Evolutionary conservation across 2,888 invertebrate species (phyloP).

Genomic region (Lasioglossum calceatum): DNA sequence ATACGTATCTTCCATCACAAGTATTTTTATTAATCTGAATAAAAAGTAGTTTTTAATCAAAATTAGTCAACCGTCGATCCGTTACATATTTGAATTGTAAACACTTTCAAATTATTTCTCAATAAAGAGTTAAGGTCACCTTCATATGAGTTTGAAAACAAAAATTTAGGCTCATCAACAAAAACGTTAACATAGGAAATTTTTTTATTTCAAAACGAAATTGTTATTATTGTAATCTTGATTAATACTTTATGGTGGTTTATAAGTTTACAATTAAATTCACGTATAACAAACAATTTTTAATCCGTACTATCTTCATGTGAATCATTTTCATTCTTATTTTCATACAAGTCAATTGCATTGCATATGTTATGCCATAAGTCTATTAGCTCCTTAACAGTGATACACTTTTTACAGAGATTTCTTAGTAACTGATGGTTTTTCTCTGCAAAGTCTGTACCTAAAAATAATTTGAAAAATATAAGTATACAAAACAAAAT

Average conservation of each 20-base stretch:
- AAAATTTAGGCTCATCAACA: not conserved
- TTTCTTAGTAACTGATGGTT: constrained; percentile 63
- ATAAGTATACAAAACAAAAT: not conserved
- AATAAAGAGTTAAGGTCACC: not conserved
- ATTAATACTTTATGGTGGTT: not conserved
- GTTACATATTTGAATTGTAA: not conserved
- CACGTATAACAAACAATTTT: not conserved
- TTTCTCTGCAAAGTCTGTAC: constrained; percentile 60
- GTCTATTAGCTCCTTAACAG: constrained; percentile 54
- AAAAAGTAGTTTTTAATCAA: not conserved
- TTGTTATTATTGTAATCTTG: constrained; percentile 9
- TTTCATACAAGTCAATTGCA: constrained; percentile 59
- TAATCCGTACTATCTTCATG: not conserved
- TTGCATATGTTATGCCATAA: constrained; percentile 68
- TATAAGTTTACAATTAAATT: not conserved
- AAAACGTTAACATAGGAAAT: not conserved
- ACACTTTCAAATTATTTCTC: not conserved
- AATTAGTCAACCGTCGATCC: not conserved
- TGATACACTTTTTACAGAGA: constrained; percentile 65
- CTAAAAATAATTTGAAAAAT: constrained; percentile 46
- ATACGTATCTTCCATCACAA: not conserved
- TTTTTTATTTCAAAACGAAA: not conserved
- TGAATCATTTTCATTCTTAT: not conserved
- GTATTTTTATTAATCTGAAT: not conserved
- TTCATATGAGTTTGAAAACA: not conserved